A percentile compares a stretch with the other conserved stretches of the same genome.
These are phyloP conservation scores for Meloidogyne hapla DNA, from an alignment of 1,140 invertebrate genomes.

Conservation along the genomic window DNA sequence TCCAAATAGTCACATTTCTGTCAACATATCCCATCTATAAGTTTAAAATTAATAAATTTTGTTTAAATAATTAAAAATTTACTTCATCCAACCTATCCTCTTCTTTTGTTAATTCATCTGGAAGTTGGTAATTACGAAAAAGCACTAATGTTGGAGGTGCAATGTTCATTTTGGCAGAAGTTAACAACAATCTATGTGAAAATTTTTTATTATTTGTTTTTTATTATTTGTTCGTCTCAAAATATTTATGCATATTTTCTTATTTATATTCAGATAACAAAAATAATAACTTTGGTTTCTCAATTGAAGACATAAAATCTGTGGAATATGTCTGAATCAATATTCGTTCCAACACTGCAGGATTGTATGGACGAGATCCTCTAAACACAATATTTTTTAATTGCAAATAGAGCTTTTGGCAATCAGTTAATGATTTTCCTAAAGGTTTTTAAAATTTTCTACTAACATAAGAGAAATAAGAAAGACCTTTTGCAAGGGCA, in stretches of 20 bases:
- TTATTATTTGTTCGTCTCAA: too few species aligned
- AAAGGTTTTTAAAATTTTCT: constrained; percentile 29
- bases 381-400: background rate
- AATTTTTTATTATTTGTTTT: too few species aligned
- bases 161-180: background rate
- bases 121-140: background rate
- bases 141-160: background rate
- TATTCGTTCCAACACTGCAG: background rate
- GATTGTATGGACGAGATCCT: background rate
- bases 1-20: background rate
- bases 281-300: background rate
- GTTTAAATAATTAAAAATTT: background rate
- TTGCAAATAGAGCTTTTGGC: constrained; percentile 68
- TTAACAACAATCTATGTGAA: background rate
- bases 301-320: background rate
- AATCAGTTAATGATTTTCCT: constrained; percentile 68
- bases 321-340: constrained; percentile 69
- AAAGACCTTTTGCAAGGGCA: background rate
- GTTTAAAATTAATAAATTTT: background rate
- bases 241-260: too few species aligned
- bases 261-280: too few species aligned
- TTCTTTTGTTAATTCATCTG: background rate
- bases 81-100: background rate
- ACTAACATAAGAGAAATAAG: background rate
- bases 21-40: background rate